Evolutionary conservation across 2,113 vertebrate genomes (phyloP), one percentile per base, ranked within the genome.

Genomic region (Ursus arctos): DNA sequence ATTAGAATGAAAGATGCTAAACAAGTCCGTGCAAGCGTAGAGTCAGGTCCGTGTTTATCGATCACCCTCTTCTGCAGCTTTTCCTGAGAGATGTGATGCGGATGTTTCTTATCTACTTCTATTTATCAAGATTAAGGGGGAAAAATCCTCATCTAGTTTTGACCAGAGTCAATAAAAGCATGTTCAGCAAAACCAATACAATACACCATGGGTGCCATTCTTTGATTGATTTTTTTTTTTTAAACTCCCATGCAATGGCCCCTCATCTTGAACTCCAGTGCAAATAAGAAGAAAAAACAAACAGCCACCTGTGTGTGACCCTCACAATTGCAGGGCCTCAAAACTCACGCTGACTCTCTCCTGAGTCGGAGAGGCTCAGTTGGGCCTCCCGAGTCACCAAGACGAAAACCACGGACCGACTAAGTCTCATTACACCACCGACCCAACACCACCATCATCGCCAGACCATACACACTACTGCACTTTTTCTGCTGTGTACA

Each of bases 1-100:
- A 88, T 79, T 67, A 82, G 91, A 91, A 93, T 53, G 93, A 93
- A 92, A 95, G 96, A 77, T 43, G 76, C 53, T 94, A 94, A 93
- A 65, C 10, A 74, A 92, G 84, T 67, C 81, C 28, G 71, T 0
- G 4, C n/a, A 21, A 13, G 55, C 40, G 2, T 24, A 36, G 84
- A 92, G 76, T 74, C 81, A 43, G 83, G 88, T 94, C 92, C 76
- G n/a, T 95, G 85, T 97, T 94, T 92, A 96, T 76, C 6, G 84
- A 98, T 21, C 11, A 49, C 55, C 28, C 36, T 91, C 59, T 96
- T 47, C n/a, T 55, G 47, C 33, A 74, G 59, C 26, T 94, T 95
- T 96, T 89, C 86, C 96, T 88, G 84, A 96, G 72, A 95, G 83
- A 79, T 19, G 40, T 19, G 77, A 84, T 69, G 74, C 57, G 72